Evolutionary conservation across 2,797 vertebrate genomes (phyloP).

Genomic region (Pelobates cultripes): DNA sequence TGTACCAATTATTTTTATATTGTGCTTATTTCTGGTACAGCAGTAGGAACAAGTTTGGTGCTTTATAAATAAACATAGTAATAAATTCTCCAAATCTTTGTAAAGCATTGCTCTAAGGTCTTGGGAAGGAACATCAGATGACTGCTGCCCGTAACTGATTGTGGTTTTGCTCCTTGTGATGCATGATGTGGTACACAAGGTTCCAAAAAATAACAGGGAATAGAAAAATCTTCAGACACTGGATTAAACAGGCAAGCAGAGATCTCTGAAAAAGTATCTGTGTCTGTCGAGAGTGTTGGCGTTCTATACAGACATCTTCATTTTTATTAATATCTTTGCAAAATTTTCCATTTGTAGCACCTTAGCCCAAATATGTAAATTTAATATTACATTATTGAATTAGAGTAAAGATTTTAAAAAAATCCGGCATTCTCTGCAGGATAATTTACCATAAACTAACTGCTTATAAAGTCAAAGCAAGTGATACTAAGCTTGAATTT

Average conservation of each 20-base stretch:
- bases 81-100: too few relatives aligned
- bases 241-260: not conserved
- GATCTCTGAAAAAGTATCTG: not conserved
- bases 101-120: not conserved
- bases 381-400: too few relatives aligned
- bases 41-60: too few relatives aligned
- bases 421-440: too few relatives aligned
- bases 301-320: not conserved
- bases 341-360: not conserved
- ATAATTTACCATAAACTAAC: too few relatives aligned
- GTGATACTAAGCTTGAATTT: too few relatives aligned
- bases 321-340: slow-evolving; percentile 17
- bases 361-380: too few relatives aligned
- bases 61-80: too few relatives aligned
- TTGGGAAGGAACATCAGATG: slow-evolving; percentile 12
- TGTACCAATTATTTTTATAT: too few relatives aligned
- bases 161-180: slow-evolving; percentile 28
- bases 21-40: too few relatives aligned
- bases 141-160: not conserved
- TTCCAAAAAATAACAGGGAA: not conserved
- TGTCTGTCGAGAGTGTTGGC: not conserved
- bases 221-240: not conserved
- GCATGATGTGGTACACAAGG: slow-evolving; percentile 4
- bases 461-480: too few relatives aligned
- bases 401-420: too few relatives aligned